These are phyloP conservation scores for Syrphus vitripennis DNA, from an alignment of 2,888 invertebrate genomes.

Conservation along the genomic window DNA sequence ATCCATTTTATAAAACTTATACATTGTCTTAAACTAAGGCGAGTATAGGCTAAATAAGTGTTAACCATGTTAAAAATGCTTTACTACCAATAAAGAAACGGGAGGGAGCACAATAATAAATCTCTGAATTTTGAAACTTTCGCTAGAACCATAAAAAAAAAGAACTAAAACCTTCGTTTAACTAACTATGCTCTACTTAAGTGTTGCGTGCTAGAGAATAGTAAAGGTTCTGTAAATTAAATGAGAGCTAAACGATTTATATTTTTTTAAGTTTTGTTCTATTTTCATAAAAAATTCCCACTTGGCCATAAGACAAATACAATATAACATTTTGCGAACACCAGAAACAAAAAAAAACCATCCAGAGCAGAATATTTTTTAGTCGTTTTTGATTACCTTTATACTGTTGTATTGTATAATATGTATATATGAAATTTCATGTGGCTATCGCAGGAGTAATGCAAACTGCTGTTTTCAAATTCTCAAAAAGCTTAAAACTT, in stretches of 20 bases:
- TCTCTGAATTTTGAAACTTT: conserved; percentile 61
- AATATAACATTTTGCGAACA: neutral
- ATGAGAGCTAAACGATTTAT: conserved; percentile 63
- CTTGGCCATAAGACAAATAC: neutral
- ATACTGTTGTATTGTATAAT: neutral
- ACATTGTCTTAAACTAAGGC: conserved; percentile 24
- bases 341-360: neutral
- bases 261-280: conserved; percentile 26
- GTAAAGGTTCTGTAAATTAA: conserved; percentile 67
- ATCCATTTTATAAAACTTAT: neutral
- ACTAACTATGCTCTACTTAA: conserved; percentile 23
- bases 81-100: conserved; percentile 30
- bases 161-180: conserved; percentile 36
- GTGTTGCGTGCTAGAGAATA: conserved; percentile 57
- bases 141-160: conserved; percentile 58
- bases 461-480: neutral
- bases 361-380: neutral
- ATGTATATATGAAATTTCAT: conserved; percentile 37
- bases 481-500: conserved; percentile 19
- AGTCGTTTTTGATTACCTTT: conserved; percentile 31
- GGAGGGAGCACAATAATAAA: conserved; percentile 57
- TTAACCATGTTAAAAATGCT: conserved; percentile 46
- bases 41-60: conserved; percentile 39
- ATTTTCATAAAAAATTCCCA: conserved; percentile 20
- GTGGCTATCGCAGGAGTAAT: conserved; percentile 21